Conservation (phyloP, 2,797 vertebrate species). For the Vultur gryphus region DNA sequence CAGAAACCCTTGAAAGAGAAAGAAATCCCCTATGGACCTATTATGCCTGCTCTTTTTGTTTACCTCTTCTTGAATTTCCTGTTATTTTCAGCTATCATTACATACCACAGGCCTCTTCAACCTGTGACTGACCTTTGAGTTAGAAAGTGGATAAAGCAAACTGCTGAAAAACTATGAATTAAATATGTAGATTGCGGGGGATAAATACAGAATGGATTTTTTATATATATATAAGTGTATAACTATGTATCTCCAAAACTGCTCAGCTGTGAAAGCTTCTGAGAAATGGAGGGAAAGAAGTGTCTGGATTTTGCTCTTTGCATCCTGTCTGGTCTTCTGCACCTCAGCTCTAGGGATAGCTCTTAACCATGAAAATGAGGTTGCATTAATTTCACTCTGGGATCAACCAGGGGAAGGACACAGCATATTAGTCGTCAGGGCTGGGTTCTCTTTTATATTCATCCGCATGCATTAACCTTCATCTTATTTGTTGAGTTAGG, state of each 20-base stretch:
- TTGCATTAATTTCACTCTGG: constrained; percentile 64
- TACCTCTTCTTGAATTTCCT: neutral
- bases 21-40: neutral
- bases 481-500: constrained; percentile 75
- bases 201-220: neutral
- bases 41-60: constrained; percentile 1
- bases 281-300: neutral
- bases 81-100: constrained; percentile 22
- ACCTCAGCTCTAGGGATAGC: constrained; percentile 20
- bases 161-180: neutral
- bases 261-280: neutral
- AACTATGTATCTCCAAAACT: neutral
- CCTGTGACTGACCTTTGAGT: neutral
- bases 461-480: constrained; percentile 80
- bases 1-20: constrained; percentile 33
- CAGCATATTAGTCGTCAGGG: constrained; percentile 35
- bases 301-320: neutral
- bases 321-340: neutral
- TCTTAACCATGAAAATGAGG: constrained; percentile 60
- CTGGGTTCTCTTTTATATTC: constrained; percentile 63
- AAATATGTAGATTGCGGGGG: neutral
- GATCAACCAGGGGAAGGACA: constrained; percentile 64
- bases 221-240: neutral
- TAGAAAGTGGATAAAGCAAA: neutral
- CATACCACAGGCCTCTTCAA: neutral